Evolutionary conservation across 2,797 vertebrate species (phyloP).

Genomic region (Enteromius afrohamiltoni): DNA sequence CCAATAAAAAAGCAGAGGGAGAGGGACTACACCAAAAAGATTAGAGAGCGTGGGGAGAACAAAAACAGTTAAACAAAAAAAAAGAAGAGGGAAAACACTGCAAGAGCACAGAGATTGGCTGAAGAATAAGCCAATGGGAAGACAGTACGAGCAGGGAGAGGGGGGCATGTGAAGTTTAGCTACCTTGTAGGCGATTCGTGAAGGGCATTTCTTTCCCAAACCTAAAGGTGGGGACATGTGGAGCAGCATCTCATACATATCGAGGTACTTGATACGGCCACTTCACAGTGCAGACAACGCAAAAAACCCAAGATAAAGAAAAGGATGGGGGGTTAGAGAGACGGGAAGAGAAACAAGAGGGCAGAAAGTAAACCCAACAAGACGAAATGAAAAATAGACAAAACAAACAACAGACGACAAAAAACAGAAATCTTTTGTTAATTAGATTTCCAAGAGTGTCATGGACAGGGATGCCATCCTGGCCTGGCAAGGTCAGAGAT

Average conservation of each 20-base stretch:
- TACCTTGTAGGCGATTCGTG: conserved; percentile 99
- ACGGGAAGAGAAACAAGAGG: conserved; percentile 62
- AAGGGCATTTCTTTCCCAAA: conserved; percentile 99
- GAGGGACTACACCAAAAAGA: conserved; percentile 68
- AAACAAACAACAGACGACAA: conserved; percentile 64
- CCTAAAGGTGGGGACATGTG: conserved; percentile 99
- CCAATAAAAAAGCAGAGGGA: conserved; percentile 41
- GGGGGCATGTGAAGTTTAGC: conserved; percentile 69
- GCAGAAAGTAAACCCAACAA: conserved; percentile 61
- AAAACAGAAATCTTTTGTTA: conserved; percentile 91
- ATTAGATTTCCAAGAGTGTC: conserved; percentile 81
- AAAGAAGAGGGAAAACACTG: conserved; percentile 67
- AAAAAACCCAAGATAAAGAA: conserved; percentile 68
- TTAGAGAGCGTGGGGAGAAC: conserved; percentile 70
- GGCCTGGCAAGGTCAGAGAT: conserved; percentile 66
- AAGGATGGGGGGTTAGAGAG: conserved; percentile 71
- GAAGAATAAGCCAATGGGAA: conserved; percentile 71
- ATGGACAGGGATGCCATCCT: conserved; percentile 75
- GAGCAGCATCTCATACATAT: conserved; percentile 99
- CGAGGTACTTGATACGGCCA: conserved; percentile 98
- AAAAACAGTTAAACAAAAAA: conserved; percentile 61
- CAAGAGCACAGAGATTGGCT: conserved; percentile 74
- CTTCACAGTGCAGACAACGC: conserved; percentile 78
- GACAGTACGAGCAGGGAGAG: conserved; percentile 65
- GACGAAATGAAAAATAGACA: conserved; percentile 63